Percentiles rank a stretch among this genome's conserved stretches.
Evolutionary conservation across 1,140 invertebrate species (phyloP).

Genomic region (Aporrectodea caliginosa): DNA sequence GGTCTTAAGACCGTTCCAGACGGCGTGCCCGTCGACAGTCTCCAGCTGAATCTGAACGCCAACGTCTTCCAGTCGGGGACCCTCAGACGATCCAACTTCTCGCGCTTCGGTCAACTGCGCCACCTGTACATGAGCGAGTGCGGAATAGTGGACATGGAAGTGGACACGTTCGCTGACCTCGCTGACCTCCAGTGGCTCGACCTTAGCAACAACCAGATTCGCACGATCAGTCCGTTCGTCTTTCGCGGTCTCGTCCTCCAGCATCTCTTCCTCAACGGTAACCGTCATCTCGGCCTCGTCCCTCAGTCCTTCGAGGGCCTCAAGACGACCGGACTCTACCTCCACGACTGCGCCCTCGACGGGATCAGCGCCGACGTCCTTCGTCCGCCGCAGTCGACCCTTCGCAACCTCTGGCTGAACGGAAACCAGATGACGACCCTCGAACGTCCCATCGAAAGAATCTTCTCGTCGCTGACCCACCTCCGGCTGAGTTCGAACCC

Average conservation of each 20-base stretch:
- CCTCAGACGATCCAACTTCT: conserved; percentile 47
- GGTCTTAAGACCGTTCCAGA: conserved; percentile 44
- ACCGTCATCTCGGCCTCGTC: conserved; percentile 47
- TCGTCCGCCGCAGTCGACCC: conserved; percentile 45
- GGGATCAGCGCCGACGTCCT: conserved; percentile 44
- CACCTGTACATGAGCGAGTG: conserved; percentile 50
- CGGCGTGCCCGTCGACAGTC: conserved; percentile 45
- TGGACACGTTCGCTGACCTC: conserved; percentile 51
- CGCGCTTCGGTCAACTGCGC: conserved; percentile 41
- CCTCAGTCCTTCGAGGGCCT: conserved; percentile 43
- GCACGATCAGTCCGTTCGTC: conserved; percentile 46
- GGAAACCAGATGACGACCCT: conserved; percentile 48
- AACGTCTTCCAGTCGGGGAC: conserved; percentile 45
- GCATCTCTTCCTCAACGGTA: conserved; percentile 52
- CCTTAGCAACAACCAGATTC: conserved; percentile 50
- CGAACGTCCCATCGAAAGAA: conserved; percentile 40
- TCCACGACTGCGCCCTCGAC: conserved; percentile 47
- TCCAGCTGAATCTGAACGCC: conserved; percentile 50
- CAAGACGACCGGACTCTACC: conserved; percentile 47
- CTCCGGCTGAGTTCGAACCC: conserved; percentile 45
- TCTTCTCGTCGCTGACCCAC: conserved; percentile 39
- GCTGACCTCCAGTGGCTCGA: conserved; percentile 50
- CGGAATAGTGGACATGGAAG: conserved; percentile 46
- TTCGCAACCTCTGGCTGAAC: conserved; percentile 49
- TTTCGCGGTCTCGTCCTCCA: conserved; percentile 49